Conservation (phyloP, 2,113 vertebrate genomes). For the Phylloscopus trochiloides region DNA sequence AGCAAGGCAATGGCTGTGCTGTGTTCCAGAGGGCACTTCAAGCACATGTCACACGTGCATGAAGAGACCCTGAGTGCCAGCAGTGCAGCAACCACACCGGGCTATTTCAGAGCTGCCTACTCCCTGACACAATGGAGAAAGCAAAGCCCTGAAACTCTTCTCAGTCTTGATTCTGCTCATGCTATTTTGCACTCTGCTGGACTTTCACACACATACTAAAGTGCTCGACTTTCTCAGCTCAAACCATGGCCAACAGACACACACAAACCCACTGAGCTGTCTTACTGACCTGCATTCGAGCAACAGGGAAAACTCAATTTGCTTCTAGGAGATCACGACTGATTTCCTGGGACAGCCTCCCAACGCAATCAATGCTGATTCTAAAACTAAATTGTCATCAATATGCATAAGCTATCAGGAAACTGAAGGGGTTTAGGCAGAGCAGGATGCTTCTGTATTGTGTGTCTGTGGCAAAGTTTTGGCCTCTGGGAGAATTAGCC, state of each 20-base stretch:
- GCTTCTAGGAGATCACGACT: neutral
- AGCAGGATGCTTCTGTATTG: neutral
- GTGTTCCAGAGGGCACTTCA: neutral
- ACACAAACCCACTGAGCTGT: neutral
- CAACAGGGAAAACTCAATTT: neutral
- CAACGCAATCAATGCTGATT: rapidly evolving
- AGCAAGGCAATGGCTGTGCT: neutral
- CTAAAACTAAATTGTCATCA: neutral
- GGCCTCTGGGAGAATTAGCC: neutral
- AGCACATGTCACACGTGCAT: neutral
- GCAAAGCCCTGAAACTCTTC: neutral
- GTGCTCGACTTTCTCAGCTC: neutral
- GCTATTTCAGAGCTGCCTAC: neutral
- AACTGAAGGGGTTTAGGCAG: neutral
- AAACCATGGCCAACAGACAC: neutral
- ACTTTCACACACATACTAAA: neutral
- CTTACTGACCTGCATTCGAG: neutral
- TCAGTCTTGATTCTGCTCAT: neutral
- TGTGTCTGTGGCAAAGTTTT: neutral
- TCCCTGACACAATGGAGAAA: neutral
- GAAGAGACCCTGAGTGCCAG: neutral
- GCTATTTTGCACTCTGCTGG: neutral
- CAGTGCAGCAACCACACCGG: neutral
- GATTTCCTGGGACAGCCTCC: neutral
- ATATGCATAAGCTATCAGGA: neutral